A percentile compares a stretch with the other conserved stretches of the same genome.
Evolutionary conservation across 2,113 vertebrate species (phyloP).

Genomic region (Lepus americanus): DNA sequence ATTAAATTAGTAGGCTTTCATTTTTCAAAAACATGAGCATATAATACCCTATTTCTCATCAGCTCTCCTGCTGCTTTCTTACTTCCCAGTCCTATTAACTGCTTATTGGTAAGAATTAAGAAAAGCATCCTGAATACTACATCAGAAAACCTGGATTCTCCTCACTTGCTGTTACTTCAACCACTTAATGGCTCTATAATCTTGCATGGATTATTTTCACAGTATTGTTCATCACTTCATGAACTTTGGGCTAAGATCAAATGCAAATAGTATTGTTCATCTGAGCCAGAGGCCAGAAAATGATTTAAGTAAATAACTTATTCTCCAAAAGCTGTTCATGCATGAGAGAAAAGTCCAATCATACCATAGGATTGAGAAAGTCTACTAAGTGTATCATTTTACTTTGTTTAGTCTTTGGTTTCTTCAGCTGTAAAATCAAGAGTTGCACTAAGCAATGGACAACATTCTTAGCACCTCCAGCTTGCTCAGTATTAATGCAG

Average conservation of each 20-base stretch:
- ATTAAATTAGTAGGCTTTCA: background rate
- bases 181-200: background rate
- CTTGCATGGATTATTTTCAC: slow-evolving; percentile 15
- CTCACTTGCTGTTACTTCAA: background rate
- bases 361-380: background rate
- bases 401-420: background rate
- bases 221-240: background rate
- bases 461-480: background rate
- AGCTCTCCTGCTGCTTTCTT: background rate
- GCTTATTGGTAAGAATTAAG: background rate
- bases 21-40: background rate
- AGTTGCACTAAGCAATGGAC: background rate
- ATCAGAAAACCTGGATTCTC: slow-evolving; percentile 9
- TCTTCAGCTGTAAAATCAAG: background rate
- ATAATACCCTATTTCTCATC: background rate
- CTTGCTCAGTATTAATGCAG: background rate
- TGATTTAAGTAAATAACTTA: no score
- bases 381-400: background rate
- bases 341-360: background rate
- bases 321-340: background rate
- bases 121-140: background rate
- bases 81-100: background rate
- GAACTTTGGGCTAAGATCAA: no score
- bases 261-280: background rate
- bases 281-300: slow-evolving; percentile 40